Evolutionary conservation across 1,140 invertebrate genomes (phyloP).

Genomic region (Cydia amplana): DNA sequence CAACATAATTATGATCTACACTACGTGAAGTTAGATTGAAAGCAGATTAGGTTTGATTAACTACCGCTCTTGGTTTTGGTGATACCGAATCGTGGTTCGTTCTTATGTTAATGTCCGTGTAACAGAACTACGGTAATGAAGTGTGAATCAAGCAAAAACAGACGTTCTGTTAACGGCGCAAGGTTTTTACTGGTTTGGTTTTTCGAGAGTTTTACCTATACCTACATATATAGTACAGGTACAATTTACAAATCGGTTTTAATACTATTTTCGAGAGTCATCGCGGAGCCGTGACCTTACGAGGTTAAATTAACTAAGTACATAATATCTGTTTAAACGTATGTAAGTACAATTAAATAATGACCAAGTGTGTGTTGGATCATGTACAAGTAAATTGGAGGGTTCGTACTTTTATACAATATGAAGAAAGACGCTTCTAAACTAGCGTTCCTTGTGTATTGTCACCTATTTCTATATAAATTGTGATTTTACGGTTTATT

Average conservation of each 20-base stretch:
- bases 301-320: background rate
- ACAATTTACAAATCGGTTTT: too few species aligned
- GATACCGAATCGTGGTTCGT: constrained; percentile 39
- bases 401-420: too few species aligned
- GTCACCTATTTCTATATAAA: too few species aligned
- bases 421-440: too few species aligned
- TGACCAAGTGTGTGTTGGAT: background rate
- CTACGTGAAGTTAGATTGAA: constrained; percentile 50
- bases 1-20: constrained; percentile 67
- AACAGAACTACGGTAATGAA: constrained; percentile 30
- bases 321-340: too few species aligned
- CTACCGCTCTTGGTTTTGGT: constrained; percentile 45
- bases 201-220: constrained; percentile 2
- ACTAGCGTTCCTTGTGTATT: too few species aligned
- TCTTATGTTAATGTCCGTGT: constrained; percentile 39
- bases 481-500: too few species aligned
- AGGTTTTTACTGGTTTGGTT: background rate
- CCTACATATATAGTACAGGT: background rate
- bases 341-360: too few species aligned
- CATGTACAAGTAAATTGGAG: too few species aligned
- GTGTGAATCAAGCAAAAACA: constrained; percentile 43
- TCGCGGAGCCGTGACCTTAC: background rate
- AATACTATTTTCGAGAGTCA: background rate
- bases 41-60: constrained; percentile 53
- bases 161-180: background rate